phyloP scores from a whole-genome alignment of 2,113 vertebrate species.

The Trichomycterus rosablanca region DNA sequence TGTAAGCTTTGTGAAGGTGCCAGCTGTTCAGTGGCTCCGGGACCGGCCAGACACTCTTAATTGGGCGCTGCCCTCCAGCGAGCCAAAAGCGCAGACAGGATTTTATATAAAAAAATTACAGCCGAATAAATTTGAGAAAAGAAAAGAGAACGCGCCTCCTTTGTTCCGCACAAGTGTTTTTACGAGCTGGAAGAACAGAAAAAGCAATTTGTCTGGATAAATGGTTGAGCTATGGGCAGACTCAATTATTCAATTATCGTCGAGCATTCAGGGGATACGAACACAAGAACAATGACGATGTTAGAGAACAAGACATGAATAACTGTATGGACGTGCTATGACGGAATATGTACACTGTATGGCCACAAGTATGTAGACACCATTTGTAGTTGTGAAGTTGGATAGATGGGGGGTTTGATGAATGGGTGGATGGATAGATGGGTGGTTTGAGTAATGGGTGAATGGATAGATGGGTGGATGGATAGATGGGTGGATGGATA shows the following conservation, averaged over 20 bases:
- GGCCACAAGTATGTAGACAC: too few species aligned
- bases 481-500: too few species aligned
- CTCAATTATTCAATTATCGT: conserved; percentile 7
- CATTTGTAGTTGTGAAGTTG: too few species aligned
- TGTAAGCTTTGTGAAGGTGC: conserved; percentile 88
- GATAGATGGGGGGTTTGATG: too few species aligned
- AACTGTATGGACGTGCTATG: too few species aligned
- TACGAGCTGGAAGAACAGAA: not conserved
- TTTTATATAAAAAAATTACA: conserved; percentile 59
- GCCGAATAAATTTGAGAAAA: conserved; percentile 58
- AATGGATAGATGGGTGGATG: too few species aligned
- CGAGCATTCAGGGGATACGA: not conserved
- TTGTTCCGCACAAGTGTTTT: conserved; percentile 32
- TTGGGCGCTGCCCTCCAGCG: conserved; percentile 60
- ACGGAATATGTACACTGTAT: too few species aligned
- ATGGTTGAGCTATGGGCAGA: not conserved
- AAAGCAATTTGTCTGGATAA: not conserved
- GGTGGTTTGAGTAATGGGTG: too few species aligned
- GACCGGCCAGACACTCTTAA: conserved; percentile 81
- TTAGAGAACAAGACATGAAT: too few species aligned
- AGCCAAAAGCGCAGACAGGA: conserved; percentile 59
- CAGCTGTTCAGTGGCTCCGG: conserved; percentile 81
- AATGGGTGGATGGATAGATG: too few species aligned
- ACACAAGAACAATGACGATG: not conserved
- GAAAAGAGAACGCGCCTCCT: not conserved